Evolutionary conservation across 1,140 invertebrate species (phyloP), one percentile per base, ranked within the genome.

Genomic region (Chironomus tepperi): DNA sequence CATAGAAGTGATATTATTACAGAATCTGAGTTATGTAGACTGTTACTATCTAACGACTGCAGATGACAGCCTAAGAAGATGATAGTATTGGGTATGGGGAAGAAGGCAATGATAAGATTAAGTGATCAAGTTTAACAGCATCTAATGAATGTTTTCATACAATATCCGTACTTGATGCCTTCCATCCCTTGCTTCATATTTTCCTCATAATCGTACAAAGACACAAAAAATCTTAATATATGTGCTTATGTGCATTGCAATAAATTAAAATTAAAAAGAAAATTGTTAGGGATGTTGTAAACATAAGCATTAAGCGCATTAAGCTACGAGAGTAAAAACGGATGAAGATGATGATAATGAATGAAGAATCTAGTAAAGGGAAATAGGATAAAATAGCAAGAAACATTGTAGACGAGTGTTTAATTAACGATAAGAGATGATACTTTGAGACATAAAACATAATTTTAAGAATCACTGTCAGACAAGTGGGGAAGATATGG

Each of bases 341-440:
- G 47, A 57, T 57, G 47, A n/a, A n/a, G 47, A 57, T 57, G 47
- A 57, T 57, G 47, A 57, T 57, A 57, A 57, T 57, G 47, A 57
- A 34, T 57, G 47, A 57, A 15, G 47, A 15, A 57, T 12, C 47
- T 15, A 57, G 47, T n/a, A 57, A 57, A n/a, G 47, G 47, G 5
- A 57, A n/a, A n/a, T 5, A 3, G 47, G 47, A 57, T 57, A 57
- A 57, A 57, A 34, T 34, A 57, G 12, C 47, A 57, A n/a, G 12
- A 57, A n/a, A 57, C 47, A 57, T 57, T 57, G 47, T 57, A 57
- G 47, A 57, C 47, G 47, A 57, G 47, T 57, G 47, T 57, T 57
- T 57, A 57, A 57, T 57, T 57, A 57, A 57, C 47, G 47, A 57
- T 57, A 57, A 57, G 47, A 57, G 47, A 57, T 57, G 47, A 57